phyloP scores from a whole-genome alignment of 2,888 invertebrate genomes.

The Mythimna loreyi region DNA sequence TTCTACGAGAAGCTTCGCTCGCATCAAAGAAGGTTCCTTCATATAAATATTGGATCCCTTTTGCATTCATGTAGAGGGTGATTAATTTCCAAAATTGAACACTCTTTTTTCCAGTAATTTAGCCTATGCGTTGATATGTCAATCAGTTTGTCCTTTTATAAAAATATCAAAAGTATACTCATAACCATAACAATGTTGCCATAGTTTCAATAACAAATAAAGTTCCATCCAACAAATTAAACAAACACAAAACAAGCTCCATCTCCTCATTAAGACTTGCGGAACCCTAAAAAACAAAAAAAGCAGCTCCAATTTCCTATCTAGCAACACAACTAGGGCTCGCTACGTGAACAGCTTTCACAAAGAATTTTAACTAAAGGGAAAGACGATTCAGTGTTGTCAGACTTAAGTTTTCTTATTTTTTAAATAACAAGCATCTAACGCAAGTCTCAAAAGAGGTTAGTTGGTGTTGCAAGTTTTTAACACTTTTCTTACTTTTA shows the following conservation, averaged over 20 bases:
- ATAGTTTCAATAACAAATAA: not conserved
- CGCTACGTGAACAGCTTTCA: conserved; percentile 50
- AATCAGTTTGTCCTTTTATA: too few species aligned
- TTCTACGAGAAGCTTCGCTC: too few species aligned
- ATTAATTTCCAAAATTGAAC: too few species aligned
- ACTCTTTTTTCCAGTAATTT: too few species aligned
- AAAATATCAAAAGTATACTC: too few species aligned
- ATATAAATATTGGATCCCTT: too few species aligned
- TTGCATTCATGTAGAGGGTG: too few species aligned
- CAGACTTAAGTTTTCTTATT: conserved; percentile 29
- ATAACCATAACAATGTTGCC: too few species aligned
- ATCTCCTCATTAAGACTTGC: not conserved
- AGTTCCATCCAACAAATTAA: not conserved
- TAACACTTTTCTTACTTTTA: conserved; percentile 14
- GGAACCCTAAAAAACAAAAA: conserved; percentile 23
- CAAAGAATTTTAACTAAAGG: conserved; percentile 52
- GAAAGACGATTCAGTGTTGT: conserved; percentile 34
- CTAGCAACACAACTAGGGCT: conserved; percentile 32
- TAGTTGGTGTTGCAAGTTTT: conserved; percentile 31
- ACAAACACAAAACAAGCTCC: not conserved
- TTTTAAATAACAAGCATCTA: conserved; percentile 48
- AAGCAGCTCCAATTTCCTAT: conserved; percentile 48
- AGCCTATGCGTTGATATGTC: too few species aligned
- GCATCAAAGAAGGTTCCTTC: too few species aligned
- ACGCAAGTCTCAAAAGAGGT: conserved; percentile 39